Evolutionary conservation across 2,888 invertebrate species (phyloP), one percentile per base, ranked within the genome.

Genomic region (Glaucopsyche alexis): DNA sequence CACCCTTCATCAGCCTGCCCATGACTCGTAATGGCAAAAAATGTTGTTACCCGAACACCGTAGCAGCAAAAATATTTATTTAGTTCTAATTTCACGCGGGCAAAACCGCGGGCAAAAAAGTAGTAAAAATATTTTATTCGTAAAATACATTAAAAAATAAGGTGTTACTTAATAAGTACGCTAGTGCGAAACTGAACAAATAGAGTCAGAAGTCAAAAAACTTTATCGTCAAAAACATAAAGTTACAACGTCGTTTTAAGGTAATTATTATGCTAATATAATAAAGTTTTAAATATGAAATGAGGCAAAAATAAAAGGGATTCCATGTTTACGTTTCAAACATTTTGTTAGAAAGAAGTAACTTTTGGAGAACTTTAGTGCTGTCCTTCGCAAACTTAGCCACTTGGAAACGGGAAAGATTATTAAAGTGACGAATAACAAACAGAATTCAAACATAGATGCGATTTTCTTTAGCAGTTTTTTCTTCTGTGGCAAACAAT

Each of bases 321-420:
- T 60, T 60, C 11, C 60, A 14, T 60, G 60, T 60, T 60, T 60
- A 38, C 60, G 29, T 60, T 60, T 60, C 60, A 60, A 60, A 60
- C 60, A 60, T 60, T 60, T 60, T 60, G 60, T 60, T 38, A 13
- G 29, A 13, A 60, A 38, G 29, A 38, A 60, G 29, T 38, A 55
- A 19, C 55, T 60, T 60, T 38, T 7, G 29, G 55, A 29, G 11
- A 13, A 60, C 7, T 60, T 38, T 60, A 60, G 60, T 60, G 29
- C 6, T 13, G 60, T 13, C 60, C 60, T 60, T 29, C 60, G 29
- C 13, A 1, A 60, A 60, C 60, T 29, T 60, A 13, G 29, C 60
- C 60, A 11, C 60, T 60, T 38, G 29, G 60, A 29, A 38, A 60
- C 60, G 60, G 60, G 7, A 60, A 60, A 60, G 60, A 60, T 60